These are phyloP conservation scores for Nyctibius bracteatus DNA, from an alignment of 2,113 vertebrate species.

Conservation along the genomic window DNA sequence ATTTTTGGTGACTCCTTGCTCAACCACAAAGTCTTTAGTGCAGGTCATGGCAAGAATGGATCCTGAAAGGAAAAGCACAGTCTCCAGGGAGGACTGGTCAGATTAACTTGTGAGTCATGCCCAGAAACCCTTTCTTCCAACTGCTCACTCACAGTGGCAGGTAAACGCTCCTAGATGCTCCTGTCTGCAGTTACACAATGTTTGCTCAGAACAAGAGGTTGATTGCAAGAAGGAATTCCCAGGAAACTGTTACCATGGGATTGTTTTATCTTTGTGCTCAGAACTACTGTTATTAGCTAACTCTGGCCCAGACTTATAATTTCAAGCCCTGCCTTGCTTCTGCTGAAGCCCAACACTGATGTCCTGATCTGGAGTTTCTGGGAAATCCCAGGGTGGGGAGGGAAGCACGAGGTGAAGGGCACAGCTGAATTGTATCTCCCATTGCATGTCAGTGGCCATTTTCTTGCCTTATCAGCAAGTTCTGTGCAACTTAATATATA, in stretches of 20 bases:
- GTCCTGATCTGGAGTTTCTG: neutral
- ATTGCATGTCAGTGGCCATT: rapidly evolving
- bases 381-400: neutral
- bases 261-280: neutral
- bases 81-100: neutral
- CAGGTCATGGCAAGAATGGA: neutral
- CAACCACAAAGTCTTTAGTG: neutral
- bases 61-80: neutral
- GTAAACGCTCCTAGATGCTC: neutral
- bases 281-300: neutral
- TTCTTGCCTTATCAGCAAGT: neutral
- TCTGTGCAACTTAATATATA: neutral
- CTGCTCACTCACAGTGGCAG: neutral
- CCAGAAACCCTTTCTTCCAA: neutral
- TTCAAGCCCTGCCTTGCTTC: neutral
- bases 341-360: neutral
- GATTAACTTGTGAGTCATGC: neutral
- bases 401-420: neutral
- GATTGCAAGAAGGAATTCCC: neutral
- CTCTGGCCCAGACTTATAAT: neutral
- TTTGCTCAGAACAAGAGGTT: neutral
- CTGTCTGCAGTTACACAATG: neutral
- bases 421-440: neutral
- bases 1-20: neutral
- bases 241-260: neutral